Evolutionary conservation across 2,797 vertebrate species (phyloP).

Genomic region (Sus cebifrons): DNA sequence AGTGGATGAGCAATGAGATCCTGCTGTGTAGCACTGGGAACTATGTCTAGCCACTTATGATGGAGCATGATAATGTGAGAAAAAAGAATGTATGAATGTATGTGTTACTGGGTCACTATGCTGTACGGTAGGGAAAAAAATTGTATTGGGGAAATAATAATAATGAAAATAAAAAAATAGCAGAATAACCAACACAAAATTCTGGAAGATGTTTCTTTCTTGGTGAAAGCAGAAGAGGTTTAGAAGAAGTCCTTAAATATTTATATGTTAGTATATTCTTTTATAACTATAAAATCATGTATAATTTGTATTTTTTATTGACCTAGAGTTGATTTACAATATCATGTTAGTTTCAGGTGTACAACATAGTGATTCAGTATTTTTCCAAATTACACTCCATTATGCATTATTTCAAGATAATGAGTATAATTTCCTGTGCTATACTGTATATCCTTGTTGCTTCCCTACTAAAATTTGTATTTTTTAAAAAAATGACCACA

Average conservation of each 20-base stretch:
- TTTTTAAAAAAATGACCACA: slow-evolving; percentile 19
- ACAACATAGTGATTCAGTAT: background rate
- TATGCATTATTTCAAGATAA: background rate
- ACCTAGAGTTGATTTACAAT: background rate
- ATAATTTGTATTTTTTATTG: background rate
- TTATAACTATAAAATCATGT: background rate
- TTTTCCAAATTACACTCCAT: no score
- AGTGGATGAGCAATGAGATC: no score
- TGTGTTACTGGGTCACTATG: no score
- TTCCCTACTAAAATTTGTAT: background rate
- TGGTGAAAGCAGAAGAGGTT: background rate
- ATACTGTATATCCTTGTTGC: background rate
- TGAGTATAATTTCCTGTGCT: background rate
- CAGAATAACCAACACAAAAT: slow-evolving; percentile 44
- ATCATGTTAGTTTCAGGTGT: accelerated
- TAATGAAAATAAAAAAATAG: background rate
- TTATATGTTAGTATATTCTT: background rate
- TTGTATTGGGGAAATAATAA: no score
- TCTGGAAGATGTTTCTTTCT: background rate
- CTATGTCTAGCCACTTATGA: no score
- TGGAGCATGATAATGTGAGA: no score
- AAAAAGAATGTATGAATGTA: no score
- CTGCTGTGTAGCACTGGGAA: no score
- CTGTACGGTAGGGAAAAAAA: no score
- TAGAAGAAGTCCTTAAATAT: background rate